phyloP scores from a whole-genome alignment of 1,140 invertebrate genomes.

The Lethrus apterus region DNA sequence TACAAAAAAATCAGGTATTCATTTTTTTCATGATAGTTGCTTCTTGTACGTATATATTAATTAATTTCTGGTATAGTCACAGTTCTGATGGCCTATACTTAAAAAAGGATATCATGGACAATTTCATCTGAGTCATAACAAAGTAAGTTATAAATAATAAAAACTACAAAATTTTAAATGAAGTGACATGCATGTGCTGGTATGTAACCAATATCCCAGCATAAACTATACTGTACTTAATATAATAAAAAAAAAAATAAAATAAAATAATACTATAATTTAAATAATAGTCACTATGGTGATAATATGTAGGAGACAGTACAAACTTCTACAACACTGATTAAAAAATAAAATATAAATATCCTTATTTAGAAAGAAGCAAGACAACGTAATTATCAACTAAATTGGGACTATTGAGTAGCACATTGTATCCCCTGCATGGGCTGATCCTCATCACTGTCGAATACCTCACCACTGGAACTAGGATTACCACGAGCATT shows the following conservation, averaged over 20 bases:
- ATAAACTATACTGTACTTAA: not conserved
- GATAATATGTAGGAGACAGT: not conserved
- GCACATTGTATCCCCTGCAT: slow-evolving; percentile 60
- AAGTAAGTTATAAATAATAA: slow-evolving; percentile 4
- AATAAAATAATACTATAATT: slow-evolving; percentile 5
- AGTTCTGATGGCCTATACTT: no score
- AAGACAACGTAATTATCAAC: slow-evolving; percentile 27
- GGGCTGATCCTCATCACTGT: slow-evolving; percentile 59
- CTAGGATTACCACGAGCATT: slow-evolving; percentile 40
- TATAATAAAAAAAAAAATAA: not conserved
- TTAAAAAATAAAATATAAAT: slow-evolving; percentile 16
- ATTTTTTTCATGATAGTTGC: not conserved
- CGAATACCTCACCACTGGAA: slow-evolving; percentile 55
- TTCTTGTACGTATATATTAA: slow-evolving; percentile 4
- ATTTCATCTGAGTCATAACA: no score
- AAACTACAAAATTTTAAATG: not conserved
- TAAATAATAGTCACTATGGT: slow-evolving; percentile 9
- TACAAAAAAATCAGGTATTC: slow-evolving; percentile 3
- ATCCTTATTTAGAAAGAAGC: slow-evolving; percentile 40
- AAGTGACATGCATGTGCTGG: not conserved
- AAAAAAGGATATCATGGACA: no score
- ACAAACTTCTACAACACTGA: slow-evolving; percentile 9
- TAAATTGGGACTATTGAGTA: slow-evolving; percentile 47
- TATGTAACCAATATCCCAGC: not conserved
- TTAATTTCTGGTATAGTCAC: no score